Conservation (phyloP, 2,113 vertebrate genomes). For the Sprattus sprattus region DNA sequence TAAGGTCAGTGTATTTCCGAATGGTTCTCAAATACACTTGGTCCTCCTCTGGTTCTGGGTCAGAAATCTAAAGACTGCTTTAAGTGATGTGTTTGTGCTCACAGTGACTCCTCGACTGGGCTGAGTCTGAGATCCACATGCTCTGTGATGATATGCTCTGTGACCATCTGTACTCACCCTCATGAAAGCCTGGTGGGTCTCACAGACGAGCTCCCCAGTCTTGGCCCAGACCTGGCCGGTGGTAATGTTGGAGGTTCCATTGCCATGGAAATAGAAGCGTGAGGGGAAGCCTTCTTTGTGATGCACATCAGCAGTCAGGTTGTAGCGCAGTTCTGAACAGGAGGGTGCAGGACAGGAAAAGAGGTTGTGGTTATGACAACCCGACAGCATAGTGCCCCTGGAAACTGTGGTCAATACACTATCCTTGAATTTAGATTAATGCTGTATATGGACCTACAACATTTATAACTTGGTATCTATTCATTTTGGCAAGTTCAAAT, state of each 20-base stretch:
- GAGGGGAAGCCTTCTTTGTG: constrained; percentile 79
- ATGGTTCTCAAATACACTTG: background rate
- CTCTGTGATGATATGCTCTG: background rate
- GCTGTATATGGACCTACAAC: background rate
- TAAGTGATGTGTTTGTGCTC: background rate
- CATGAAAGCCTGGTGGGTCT: constrained; percentile 79
- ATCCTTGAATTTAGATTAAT: background rate
- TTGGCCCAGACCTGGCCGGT: constrained; percentile 69
- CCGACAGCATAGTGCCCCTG: background rate
- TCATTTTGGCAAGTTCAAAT: background rate
- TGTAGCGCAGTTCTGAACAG: constrained; percentile 83
- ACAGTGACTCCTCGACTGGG: background rate
- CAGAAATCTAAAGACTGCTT: background rate
- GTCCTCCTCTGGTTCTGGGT: background rate
- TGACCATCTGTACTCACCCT: constrained; percentile 72
- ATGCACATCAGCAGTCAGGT: constrained; percentile 83
- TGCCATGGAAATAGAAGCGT: constrained; percentile 88
- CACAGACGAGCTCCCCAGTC: constrained; percentile 66
- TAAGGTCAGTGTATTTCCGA: background rate
- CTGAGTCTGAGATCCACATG: background rate
- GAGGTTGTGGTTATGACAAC: background rate
- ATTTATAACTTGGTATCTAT: background rate
- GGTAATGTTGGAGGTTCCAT: constrained; percentile 81
- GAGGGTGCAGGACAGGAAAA: constrained; percentile 8
- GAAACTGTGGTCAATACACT: too few species aligned